Evolutionary conservation across 2,113 vertebrate genomes (phyloP).

Genomic region (Octodon degus): DNA sequence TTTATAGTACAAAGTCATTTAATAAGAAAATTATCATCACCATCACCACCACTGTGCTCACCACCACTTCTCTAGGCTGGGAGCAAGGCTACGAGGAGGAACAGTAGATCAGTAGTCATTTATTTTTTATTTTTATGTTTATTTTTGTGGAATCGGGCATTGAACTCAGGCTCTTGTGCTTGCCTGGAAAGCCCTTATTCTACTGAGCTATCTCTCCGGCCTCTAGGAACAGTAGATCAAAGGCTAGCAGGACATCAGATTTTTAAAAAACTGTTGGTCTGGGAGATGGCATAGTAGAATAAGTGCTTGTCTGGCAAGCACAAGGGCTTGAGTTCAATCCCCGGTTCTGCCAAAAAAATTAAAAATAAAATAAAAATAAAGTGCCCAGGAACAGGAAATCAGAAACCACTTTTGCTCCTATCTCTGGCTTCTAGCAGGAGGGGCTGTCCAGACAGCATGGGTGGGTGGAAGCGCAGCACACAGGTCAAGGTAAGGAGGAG

Average conservation of each 20-base stretch:
- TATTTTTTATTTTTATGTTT: too few relatives aligned
- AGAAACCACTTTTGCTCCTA: not conserved
- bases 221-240: not conserved
- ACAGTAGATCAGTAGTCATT: too few relatives aligned
- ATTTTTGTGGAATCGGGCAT: too few relatives aligned
- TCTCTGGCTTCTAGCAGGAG: conserved; percentile 13
- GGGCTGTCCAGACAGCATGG: not conserved
- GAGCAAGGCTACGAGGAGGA: not conserved
- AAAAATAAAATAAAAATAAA: not conserved
- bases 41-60: too few relatives aligned
- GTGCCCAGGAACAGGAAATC: not conserved
- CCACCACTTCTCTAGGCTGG: not conserved
- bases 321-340: too few relatives aligned
- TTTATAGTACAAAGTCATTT: not conserved
- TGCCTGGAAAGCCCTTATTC: too few relatives aligned
- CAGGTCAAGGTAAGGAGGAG: too few relatives aligned
- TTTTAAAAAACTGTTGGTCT: not conserved
- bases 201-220: too few relatives aligned
- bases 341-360: too few relatives aligned
- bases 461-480: fast-evolving
- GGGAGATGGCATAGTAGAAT: too few relatives aligned
- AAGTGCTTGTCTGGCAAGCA: too few relatives aligned
- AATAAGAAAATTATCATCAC: not conserved
- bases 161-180: too few relatives aligned
- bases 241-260: not conserved